phyloP scores from a whole-genome alignment of 2,888 invertebrate genomes.

The Pediacus dermestoides region DNA sequence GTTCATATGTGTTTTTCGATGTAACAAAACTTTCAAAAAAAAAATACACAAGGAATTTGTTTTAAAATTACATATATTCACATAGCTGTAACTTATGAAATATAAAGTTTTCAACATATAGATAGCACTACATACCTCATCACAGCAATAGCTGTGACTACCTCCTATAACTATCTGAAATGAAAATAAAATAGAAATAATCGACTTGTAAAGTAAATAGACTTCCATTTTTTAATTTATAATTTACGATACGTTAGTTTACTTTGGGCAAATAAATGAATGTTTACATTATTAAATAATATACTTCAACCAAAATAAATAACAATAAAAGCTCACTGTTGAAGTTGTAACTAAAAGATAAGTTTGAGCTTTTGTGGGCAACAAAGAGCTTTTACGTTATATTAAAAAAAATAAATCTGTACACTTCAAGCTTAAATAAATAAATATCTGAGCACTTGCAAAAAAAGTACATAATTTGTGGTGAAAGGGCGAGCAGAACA shows the following conservation, averaged over 20 bases:
- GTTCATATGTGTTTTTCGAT: no score
- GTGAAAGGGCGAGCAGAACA: slow-evolving; percentile 21
- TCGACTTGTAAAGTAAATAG: slow-evolving; percentile 31
- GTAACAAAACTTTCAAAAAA: no score
- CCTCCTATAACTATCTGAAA: slow-evolving; percentile 29
- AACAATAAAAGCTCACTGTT: slow-evolving; percentile 40
- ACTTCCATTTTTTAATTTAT: slow-evolving; percentile 31
- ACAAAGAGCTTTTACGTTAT: slow-evolving; percentile 33
- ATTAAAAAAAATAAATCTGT: slow-evolving; percentile 31
- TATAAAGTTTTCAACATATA: slow-evolving; percentile 41
- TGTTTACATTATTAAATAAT: slow-evolving; percentile 35
- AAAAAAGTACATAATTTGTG: slow-evolving; percentile 33
- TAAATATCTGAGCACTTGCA: slow-evolving; percentile 38
- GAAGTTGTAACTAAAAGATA: slow-evolving; percentile 24
- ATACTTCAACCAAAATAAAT: slow-evolving; percentile 41
- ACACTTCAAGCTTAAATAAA: slow-evolving; percentile 36
- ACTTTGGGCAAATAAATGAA: slow-evolving; percentile 41
- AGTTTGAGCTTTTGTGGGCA: slow-evolving; percentile 26
- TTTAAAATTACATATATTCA: slow-evolving; percentile 44
- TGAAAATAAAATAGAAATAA: slow-evolving; percentile 31
- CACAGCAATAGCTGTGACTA: slow-evolving; percentile 32
- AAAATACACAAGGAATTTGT: slow-evolving; percentile 18
- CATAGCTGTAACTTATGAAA: slow-evolving; percentile 43
- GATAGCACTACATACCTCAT: slow-evolving; percentile 36
- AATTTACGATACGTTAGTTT: slow-evolving; percentile 39